A percentile compares a stretch with the other conserved stretches of the same genome.
phyloP scores from a whole-genome alignment of 2,888 invertebrate genomes.

The Ophioninae sp. region DNA sequence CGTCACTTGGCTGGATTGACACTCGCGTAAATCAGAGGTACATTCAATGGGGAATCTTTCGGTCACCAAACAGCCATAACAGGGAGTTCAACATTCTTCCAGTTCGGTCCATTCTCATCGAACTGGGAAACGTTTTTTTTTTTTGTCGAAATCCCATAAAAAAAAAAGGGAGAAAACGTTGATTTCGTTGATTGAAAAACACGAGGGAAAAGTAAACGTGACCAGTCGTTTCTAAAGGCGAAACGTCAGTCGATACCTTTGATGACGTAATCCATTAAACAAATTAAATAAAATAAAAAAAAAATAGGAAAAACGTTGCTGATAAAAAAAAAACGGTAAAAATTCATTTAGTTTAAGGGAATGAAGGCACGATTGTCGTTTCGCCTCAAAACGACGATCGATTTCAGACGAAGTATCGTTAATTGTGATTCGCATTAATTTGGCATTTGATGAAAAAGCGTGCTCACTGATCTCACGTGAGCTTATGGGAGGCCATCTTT shows the following conservation, averaged over 20 bases:
- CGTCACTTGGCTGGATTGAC: no score
- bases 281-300: no score
- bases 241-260: background rate
- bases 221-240: no score
- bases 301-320: background rate
- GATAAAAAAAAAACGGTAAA: background rate
- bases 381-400: background rate
- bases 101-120: background rate
- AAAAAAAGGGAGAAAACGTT: background rate
- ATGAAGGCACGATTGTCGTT: background rate
- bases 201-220: no score
- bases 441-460: constrained; percentile 43
- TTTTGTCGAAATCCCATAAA: background rate
- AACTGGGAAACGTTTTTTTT: background rate
- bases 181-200: background rate
- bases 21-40: no score
- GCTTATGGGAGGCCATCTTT: background rate
- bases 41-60: no score
- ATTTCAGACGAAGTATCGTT: background rate
- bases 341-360: background rate
- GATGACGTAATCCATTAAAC: background rate
- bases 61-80: no score
- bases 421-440: constrained; percentile 19
- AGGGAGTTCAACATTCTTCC: no score
- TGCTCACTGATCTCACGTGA: constrained; percentile 29